Evolutionary conservation across 2,888 invertebrate species (phyloP).

Genomic region (Eubasilissa splendida): DNA sequence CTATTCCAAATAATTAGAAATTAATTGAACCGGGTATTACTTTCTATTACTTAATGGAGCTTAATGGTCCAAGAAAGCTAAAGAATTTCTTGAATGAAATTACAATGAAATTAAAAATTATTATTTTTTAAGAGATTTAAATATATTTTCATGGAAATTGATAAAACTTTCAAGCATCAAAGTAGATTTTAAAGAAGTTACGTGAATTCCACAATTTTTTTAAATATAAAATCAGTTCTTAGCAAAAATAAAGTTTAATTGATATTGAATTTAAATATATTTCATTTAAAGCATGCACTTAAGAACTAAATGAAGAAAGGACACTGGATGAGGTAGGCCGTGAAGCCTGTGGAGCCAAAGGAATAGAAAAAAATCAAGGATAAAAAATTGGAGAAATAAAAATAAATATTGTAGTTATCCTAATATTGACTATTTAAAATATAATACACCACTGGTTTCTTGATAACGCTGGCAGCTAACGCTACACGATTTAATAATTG

Average conservation of each 20-base stretch:
- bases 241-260: too few species aligned
- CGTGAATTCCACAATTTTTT: too few species aligned
- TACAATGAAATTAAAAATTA: too few species aligned
- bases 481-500: too few species aligned
- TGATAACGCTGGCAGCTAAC: background rate
- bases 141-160: too few species aligned
- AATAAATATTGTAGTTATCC: background rate
- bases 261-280: slow-evolving; percentile 31
- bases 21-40: background rate
- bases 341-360: slow-evolving; percentile 73
- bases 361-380: slow-evolving; percentile 59
- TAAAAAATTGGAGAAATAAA: slow-evolving; percentile 29
- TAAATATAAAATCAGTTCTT: too few species aligned
- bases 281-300: slow-evolving; percentile 49
- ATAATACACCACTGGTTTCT: background rate
- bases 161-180: too few species aligned
- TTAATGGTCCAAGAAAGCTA: too few species aligned
- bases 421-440: background rate
- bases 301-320: slow-evolving; percentile 74
- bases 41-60: background rate
- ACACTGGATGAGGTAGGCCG: slow-evolving; percentile 73
- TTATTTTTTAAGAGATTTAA: too few species aligned
- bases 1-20: too few species aligned
- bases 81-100: too few species aligned
- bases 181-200: too few species aligned